phyloP scores from a whole-genome alignment of 2,888 invertebrate species.

The Chalcosyrphus nemorum region DNA sequence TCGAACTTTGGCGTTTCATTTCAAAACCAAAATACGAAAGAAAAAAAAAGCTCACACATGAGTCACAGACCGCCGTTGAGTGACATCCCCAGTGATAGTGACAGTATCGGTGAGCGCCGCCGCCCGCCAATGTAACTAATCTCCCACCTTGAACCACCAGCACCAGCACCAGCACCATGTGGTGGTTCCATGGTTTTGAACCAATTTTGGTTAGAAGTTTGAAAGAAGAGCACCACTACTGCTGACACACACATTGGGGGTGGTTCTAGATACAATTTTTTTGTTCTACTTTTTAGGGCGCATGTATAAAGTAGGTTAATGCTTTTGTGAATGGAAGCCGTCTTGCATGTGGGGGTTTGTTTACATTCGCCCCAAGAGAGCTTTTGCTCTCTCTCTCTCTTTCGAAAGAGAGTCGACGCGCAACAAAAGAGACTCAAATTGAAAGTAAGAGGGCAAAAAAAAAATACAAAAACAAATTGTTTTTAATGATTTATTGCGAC shows the following conservation, averaged over 20 bases:
- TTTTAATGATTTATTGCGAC: conserved; percentile 67
- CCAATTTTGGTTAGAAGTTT: conserved; percentile 5
- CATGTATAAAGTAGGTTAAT: conserved; percentile 62
- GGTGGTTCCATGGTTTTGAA: too few relatives aligned
- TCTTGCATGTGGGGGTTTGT: conserved; percentile 54
- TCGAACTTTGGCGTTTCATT: conserved; percentile 24
- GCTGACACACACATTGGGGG: conserved; percentile 12
- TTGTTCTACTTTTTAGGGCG: conserved; percentile 25
- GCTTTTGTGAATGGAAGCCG: conserved; percentile 65
- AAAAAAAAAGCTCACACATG: conserved; percentile 15
- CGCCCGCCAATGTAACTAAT: neutral
- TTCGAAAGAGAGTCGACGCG: neutral
- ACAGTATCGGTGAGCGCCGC: too few relatives aligned
- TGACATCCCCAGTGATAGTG: conserved; percentile 2
- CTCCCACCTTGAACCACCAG: neutral
- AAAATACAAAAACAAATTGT: neutral
- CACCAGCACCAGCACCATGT: neutral
- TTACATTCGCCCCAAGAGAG: conserved; percentile 42
- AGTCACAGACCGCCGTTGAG: conserved; percentile 1
- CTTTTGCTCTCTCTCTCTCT: conserved; percentile 17
- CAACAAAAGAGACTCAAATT: neutral
- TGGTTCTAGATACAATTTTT: conserved; percentile 25
- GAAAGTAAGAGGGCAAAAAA: conserved; percentile 17
- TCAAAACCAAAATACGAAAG: neutral
- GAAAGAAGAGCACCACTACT: conserved; percentile 46